Conservation (phyloP, 1,140 invertebrate species). For the Sycobia sp. region DNA sequence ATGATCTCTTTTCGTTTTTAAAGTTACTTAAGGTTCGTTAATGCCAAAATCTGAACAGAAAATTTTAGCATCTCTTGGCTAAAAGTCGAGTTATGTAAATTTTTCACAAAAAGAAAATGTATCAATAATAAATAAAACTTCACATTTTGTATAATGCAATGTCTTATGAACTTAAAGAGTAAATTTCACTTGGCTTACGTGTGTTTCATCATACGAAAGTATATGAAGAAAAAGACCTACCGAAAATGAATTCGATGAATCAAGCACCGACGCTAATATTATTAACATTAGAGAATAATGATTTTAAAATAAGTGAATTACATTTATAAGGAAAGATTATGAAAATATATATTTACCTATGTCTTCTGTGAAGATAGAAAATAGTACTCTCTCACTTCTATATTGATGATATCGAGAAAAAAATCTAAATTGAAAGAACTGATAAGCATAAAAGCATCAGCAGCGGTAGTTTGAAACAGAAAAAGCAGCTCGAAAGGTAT, state of each 20-base stretch:
- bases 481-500: constrained; percentile 34
- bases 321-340: constrained; percentile 64
- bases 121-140: constrained; percentile 32
- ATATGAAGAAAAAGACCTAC: constrained; percentile 36
- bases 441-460: constrained; percentile 46
- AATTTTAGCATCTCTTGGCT: constrained; percentile 37
- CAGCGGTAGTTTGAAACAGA: constrained; percentile 52
- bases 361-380: constrained; percentile 69
- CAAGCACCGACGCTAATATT: constrained; percentile 62
- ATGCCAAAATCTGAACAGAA: constrained; percentile 32
- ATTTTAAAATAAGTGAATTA: constrained; percentile 62
- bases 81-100: constrained; percentile 38
- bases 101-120: constrained; percentile 39
- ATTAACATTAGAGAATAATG: constrained; percentile 63
- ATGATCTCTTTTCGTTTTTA: constrained; percentile 37
- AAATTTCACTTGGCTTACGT: constrained; percentile 47
- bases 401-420: constrained; percentile 59
- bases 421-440: constrained; percentile 42
- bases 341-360: constrained; percentile 66
- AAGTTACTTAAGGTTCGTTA: constrained; percentile 37
- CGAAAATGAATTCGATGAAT: constrained; percentile 55
- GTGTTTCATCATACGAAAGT: constrained; percentile 48
- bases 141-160: constrained; percentile 37
- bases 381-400: constrained; percentile 62
- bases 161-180: constrained; percentile 31